These are phyloP conservation scores for Procavia capensis DNA, from an alignment of 2,113 vertebrate genomes.

Conservation along the genomic window DNA sequence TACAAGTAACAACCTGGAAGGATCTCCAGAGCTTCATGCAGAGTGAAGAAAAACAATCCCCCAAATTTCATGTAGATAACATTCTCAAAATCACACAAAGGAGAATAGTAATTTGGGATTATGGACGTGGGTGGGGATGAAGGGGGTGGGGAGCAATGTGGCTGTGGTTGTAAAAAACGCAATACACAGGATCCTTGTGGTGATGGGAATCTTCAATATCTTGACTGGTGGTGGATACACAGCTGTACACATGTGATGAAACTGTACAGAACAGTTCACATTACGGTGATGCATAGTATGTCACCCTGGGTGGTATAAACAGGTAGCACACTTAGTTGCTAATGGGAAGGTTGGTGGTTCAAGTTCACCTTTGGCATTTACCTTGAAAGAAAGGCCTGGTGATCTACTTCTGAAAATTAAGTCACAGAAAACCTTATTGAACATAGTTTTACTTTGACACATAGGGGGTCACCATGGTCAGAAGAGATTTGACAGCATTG, in stretches of 20 bases:
- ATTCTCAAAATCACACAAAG: not conserved
- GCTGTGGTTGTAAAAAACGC: not conserved
- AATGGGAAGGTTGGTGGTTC: too few species aligned
- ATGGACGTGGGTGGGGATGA: not conserved
- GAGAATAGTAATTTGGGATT: not conserved
- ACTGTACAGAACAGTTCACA: not conserved
- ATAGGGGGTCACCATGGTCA: not conserved
- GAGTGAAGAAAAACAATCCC: not conserved
- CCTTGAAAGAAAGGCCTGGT: too few species aligned
- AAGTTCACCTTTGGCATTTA: too few species aligned
- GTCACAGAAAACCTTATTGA: not conserved
- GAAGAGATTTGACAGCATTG: not conserved
- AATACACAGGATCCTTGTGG: not conserved
- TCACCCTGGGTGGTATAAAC: too few species aligned
- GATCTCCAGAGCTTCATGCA: not conserved
- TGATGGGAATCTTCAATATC: not conserved
- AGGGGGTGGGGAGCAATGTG: too few species aligned
- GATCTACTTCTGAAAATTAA: not conserved
- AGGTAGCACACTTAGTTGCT: too few species aligned
- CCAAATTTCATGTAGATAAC: not conserved
- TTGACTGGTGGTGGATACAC: too few species aligned
- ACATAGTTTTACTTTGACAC: not conserved
- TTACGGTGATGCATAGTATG: too few species aligned
- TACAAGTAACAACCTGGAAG: fast-evolving
- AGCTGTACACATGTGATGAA: not conserved